Evolutionary conservation across 2,113 vertebrate genomes (phyloP).

Genomic region (Phrynocephalus versicolor): DNA sequence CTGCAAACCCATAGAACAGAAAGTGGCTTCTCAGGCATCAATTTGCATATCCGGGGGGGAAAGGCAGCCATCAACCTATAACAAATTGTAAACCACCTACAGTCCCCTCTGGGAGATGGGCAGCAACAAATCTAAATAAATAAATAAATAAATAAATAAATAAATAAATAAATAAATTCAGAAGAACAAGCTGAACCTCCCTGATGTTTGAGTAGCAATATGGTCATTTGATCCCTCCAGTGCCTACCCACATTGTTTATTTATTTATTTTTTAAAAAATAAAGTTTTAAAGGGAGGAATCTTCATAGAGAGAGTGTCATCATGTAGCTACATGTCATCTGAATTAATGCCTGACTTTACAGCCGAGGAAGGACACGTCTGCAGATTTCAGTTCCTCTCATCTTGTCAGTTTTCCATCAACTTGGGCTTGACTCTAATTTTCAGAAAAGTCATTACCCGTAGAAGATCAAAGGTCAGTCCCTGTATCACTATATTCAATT

Average conservation of each 20-base stretch:
- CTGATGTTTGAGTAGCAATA: background rate
- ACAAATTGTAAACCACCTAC: too few species aligned
- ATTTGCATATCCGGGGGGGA: background rate
- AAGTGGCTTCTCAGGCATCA: background rate
- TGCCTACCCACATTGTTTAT: background rate
- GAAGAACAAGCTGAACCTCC: background rate
- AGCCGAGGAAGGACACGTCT: background rate
- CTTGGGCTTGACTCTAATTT: background rate
- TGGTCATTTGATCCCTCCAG: background rate
- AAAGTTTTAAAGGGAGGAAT: background rate
- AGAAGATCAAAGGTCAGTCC: too few species aligned
- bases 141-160: too few species aligned
- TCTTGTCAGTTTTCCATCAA: background rate
- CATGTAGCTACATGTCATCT: background rate
- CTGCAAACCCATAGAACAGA: background rate
- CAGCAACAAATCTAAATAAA: too few species aligned
- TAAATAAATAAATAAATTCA: too few species aligned
- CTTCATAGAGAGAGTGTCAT: background rate
- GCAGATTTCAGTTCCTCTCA: background rate
- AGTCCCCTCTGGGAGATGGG: too few species aligned
- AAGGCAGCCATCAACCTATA: background rate
- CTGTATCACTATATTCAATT: too few species aligned
- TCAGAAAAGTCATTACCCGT: too few species aligned
- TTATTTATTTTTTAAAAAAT: background rate
- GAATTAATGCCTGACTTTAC: background rate